These are phyloP conservation scores for Xestobium rufovillosum DNA, from an alignment of 2,888 invertebrate species.

Conservation along the genomic window DNA sequence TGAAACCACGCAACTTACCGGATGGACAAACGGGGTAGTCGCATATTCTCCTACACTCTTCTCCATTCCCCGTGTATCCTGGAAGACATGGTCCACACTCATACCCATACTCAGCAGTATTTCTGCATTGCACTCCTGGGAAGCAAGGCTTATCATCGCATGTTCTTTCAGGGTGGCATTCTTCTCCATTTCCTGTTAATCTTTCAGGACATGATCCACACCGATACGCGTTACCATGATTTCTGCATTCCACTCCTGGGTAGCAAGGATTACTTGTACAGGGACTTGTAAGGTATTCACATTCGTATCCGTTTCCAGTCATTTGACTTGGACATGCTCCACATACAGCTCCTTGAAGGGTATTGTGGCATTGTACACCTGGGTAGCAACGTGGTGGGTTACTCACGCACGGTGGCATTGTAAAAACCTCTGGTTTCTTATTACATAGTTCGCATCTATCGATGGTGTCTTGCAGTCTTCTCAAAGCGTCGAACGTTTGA, in stretches of 20 bases:
- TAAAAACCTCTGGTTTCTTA: conserved; percentile 41
- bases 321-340: conserved; percentile 68
- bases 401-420: conserved; percentile 41
- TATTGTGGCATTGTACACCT: conserved; percentile 54
- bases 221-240: conserved; percentile 52
- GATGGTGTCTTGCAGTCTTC: conserved; percentile 60
- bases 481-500: conserved; percentile 61
- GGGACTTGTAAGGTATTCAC: no score
- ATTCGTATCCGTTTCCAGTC: conserved; percentile 61
- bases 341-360: conserved; percentile 55
- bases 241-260: conserved; percentile 51
- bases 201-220: conserved; percentile 71
- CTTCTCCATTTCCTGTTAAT: conserved; percentile 60
- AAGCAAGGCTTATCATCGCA: conserved; percentile 62
- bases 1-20: no score
- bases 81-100: conserved; percentile 70
- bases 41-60: conserved; percentile 61
- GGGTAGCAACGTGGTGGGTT: conserved; percentile 55
- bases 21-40: conserved; percentile 68
- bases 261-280: conserved; percentile 49
- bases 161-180: conserved; percentile 60
- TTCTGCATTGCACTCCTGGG: conserved; percentile 55
- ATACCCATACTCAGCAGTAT: conserved; percentile 50
- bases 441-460: conserved; percentile 72
- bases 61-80: conserved; percentile 70